These are phyloP conservation scores for Callyntrura sp. DNA, from an alignment of 2,888 invertebrate genomes.

Conservation along the genomic window DNA sequence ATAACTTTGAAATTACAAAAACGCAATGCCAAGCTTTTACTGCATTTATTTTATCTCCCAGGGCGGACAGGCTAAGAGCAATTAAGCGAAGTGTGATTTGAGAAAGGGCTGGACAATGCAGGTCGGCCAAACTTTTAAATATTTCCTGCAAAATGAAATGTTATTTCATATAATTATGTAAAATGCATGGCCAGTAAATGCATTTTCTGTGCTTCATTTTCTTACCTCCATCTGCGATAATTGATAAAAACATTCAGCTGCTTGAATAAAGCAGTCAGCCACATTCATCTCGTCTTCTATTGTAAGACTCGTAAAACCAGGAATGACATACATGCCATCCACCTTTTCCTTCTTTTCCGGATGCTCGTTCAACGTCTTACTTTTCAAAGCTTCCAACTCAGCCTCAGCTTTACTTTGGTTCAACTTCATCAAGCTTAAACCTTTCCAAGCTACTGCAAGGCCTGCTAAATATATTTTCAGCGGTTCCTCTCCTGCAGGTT, in stretches of 20 bases:
- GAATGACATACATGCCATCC: slow-evolving; percentile 61
- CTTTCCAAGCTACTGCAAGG: slow-evolving; percentile 54
- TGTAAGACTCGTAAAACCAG: slow-evolving; percentile 67
- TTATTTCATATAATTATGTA: not conserved
- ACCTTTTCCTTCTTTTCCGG: slow-evolving; percentile 72
- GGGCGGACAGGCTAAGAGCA: slow-evolving; percentile 42
- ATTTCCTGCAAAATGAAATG: slow-evolving; percentile 48
- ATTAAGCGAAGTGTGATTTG: slow-evolving; percentile 64
- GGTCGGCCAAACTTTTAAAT: slow-evolving; percentile 58
- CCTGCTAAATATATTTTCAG: slow-evolving; percentile 44
- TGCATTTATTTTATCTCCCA: slow-evolving; percentile 61
- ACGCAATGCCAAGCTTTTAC: slow-evolving; percentile 69
- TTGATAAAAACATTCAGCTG: slow-evolving; percentile 65
- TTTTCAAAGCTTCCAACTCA: slow-evolving; percentile 58
- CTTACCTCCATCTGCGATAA: slow-evolving; percentile 66
- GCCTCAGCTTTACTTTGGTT: slow-evolving; percentile 56
- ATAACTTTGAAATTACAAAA: slow-evolving; percentile 53
- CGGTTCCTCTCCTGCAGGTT: slow-evolving; percentile 8
- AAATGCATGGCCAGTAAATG: not conserved
- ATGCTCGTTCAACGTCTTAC: slow-evolving; percentile 57
- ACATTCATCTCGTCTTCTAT: slow-evolving; percentile 64
- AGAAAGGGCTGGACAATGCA: slow-evolving; percentile 66
- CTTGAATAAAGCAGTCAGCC: slow-evolving; percentile 46
- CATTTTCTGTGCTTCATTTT: no score
- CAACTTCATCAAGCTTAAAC: slow-evolving; percentile 35